A percentile compares a stretch with the other conserved stretches of the same genome.
Evolutionary conservation across 2,797 vertebrate genomes (phyloP).

Genomic region (Holocentrus rufus): DNA sequence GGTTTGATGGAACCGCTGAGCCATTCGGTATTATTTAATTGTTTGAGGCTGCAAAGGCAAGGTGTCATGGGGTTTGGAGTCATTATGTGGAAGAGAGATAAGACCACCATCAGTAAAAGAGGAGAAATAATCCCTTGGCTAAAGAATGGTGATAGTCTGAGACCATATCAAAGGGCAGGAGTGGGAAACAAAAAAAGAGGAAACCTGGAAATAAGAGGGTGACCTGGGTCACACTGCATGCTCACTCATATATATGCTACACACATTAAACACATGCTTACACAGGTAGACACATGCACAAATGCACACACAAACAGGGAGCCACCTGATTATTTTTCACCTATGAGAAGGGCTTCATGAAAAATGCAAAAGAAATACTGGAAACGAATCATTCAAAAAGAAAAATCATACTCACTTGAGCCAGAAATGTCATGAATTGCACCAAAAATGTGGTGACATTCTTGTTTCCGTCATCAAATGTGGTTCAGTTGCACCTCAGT

Average conservation of each 20-base stretch:
- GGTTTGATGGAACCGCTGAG: conserved; percentile 19
- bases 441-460: not conserved
- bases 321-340: too few relatives aligned
- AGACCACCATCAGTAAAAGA: conserved; percentile 11
- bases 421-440: conserved; percentile 39
- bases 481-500: conserved; percentile 1
- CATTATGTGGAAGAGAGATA: conserved; percentile 25
- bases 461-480: not conserved
- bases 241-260: not conserved
- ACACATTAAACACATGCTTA: not conserved
- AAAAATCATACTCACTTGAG: conserved; percentile 21
- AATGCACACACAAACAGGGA: not conserved
- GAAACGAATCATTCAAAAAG: not conserved
- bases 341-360: too few relatives aligned
- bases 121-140: conserved; percentile 11
- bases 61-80: conserved; percentile 6
- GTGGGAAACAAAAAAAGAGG: not conserved
- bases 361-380: not conserved
- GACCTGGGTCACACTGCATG: not conserved
- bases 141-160: not conserved
- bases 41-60: conserved; percentile 24
- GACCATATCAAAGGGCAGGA: not conserved
- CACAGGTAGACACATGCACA: not conserved
- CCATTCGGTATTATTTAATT: conserved; percentile 21
- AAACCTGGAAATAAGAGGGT: conserved; percentile 2